Base-by-base conservation (phyloP, 2,113 vertebrate genomes). In the Gymnogyps californianus region DNA sequence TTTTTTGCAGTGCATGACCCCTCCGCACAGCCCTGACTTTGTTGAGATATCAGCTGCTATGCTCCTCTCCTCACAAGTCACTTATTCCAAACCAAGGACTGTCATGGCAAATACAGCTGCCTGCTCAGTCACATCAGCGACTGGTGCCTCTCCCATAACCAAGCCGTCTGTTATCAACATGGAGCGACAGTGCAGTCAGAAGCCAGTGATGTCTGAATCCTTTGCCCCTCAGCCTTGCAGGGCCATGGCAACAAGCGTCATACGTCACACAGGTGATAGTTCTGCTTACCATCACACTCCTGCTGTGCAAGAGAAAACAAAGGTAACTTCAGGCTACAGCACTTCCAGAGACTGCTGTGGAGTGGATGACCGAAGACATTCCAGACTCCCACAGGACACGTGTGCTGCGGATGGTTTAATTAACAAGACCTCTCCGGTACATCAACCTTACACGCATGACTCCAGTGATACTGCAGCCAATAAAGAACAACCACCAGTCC, bases 11-110 rank as follows among this genome's bases (percentile, higher is more conserved):
- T 99, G 99, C 87, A 99, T 99, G 98, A 99, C 99, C 74, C 99
- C 99, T 36, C 99, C 99, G 38, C 99, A 99, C 96, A 99, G 99
- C 97, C 99, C 99, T 9, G 99, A 99, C 94, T 99, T 99, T 8
- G 59, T 96, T 1, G 99, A 99, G 94, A 97, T 98, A 7, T 97
- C 98, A 3, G 93, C 98, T 12, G 97, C 98, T 10, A 81, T 95
- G 24, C 94, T 97, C 11, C 95, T 97, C 55, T 91, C 97, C 90
- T 97, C 97, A 31, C 99, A 98, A 76, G 95, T 96, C 38, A 97
- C 98, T 12, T 98, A 97, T n/a, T 97, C 98, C 87, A 97, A 98
- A 92, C 97, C 98, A 26, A 94, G 90, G 74, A 78, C 89, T 12
- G 96, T 97, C 90, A 47, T 59, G 62, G 97, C 97, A 69, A 81